Base-by-base conservation (phyloP, 2,113 vertebrate genomes). In the Pachyramphus minor region DNA sequence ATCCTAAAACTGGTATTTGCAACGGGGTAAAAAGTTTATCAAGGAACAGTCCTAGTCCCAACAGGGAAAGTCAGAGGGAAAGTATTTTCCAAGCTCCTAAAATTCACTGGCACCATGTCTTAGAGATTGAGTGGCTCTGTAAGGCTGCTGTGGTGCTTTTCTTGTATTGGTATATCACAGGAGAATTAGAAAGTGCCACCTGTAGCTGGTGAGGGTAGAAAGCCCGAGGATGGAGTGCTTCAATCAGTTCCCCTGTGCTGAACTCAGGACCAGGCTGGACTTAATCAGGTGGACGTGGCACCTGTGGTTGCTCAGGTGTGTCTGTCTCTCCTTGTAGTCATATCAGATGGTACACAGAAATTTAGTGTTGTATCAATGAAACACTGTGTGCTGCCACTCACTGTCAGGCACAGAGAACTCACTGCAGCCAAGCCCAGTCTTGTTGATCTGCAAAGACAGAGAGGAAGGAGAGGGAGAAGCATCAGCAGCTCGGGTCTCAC, bases 241-340 rank as follows among this genome's bases (percentile, higher is more conserved):
- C 1, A 0, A 25, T 16, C n/a, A 25, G 11, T 37, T 74, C 56
- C 55, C 41, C 56, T 28, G 47, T 3, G 2, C 37, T 45, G 78
- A 67, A 4, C n/a, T 33, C 4, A 5, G 19, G 49, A 9, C 33
- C 6, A 2, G 11, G 42, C 14, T 42, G 2, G 11, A 3, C n/a
- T 59, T 23, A 24, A 4, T 8, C 1, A 47, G n/a, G 28, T 39
- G 23, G 31, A 10, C 14, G 44, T 30, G 47, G 47, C 35, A 35
- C 47, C 64, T n/a, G 56, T 12, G 49, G 17, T 23, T 8, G 3
- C 52, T 76, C 47, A 17, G 22, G 47, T 8, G 1, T 50, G 8
- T 50, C 52, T 37, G 25, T 24, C 28, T 66, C 15, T 63, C 8
- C n/a, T 0, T 2, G 11, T 12, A 22, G 30, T 9, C 37, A 25